Percentiles rank a stretch among this genome's conserved stretches.
Evolutionary conservation across 2,113 vertebrate genomes (phyloP).

Genomic region (Garra rufa): DNA sequence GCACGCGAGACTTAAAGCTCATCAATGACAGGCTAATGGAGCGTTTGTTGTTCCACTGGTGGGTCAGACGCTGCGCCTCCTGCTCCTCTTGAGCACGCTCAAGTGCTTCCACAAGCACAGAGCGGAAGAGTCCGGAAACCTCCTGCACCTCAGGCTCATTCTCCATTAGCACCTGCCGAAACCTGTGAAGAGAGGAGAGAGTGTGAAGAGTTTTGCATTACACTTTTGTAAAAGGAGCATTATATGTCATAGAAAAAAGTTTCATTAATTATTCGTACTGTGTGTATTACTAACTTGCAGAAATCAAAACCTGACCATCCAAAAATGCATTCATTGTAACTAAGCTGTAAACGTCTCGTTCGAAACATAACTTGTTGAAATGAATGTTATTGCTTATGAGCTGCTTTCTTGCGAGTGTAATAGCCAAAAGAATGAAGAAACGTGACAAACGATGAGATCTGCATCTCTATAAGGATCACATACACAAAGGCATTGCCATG

Average conservation of each 20-base stretch:
- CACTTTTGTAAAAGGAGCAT: not conserved
- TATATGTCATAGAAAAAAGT: not conserved
- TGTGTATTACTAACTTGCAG: not conserved
- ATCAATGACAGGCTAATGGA: conserved; percentile 83
- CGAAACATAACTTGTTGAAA: not conserved
- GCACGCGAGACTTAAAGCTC: conserved; percentile 85
- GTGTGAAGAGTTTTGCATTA: not conserved
- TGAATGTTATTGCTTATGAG: not conserved
- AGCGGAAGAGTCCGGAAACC: conserved; percentile 87
- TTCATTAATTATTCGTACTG: not conserved
- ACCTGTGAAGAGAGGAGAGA: conserved; percentile 75
- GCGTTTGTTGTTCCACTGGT: conserved; percentile 90
- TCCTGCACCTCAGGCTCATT: conserved; percentile 89
- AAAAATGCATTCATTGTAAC: not conserved
- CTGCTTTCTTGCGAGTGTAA: not conserved
- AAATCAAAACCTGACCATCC: not conserved
- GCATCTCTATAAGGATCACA: not conserved
- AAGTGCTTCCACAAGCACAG: conserved; percentile 84
- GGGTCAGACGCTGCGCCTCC: conserved; percentile 82
- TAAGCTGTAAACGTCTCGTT: too few relatives aligned
- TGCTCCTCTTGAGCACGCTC: conserved; percentile 88
- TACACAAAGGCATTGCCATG: too few relatives aligned
- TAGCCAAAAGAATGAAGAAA: not conserved
- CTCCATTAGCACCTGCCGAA: conserved; percentile 86
- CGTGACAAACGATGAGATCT: not conserved